Evolutionary conservation across 1,140 invertebrate genomes (phyloP).

Genomic region (Diuraphis noxia): DNA sequence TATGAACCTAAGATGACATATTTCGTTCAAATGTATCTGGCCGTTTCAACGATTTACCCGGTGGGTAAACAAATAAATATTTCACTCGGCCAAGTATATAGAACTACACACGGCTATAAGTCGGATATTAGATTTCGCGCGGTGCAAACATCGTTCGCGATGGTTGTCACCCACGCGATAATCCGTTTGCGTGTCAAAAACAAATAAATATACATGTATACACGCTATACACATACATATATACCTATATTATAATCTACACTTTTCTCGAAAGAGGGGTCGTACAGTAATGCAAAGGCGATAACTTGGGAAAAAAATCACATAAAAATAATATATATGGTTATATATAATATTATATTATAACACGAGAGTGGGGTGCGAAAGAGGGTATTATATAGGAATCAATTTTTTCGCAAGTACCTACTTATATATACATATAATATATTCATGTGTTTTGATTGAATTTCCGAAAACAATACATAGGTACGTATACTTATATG

Average conservation of each 20-base stretch:
- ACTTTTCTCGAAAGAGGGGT: constrained; percentile 16
- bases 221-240: background rate
- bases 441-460: background rate
- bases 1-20: background rate
- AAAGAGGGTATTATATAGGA: background rate
- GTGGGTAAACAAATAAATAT: background rate
- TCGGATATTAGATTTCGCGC: constrained; percentile 34
- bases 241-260: background rate
- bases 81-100: background rate
- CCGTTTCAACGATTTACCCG: background rate
- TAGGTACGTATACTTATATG: background rate
- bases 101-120: background rate
- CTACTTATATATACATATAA: background rate
- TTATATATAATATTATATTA: background rate
- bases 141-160: background rate
- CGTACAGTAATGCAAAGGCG: constrained; percentile 23
- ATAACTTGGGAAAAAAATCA: constrained; percentile 28
- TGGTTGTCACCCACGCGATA: constrained; percentile 24
- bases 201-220: constrained; percentile 18
- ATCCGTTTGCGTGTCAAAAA: constrained; percentile 35
- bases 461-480: constrained; percentile 25
- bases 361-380: background rate
- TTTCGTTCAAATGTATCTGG: background rate
- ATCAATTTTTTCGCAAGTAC: constrained; percentile 24
- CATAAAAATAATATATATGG: background rate